phyloP scores from a whole-genome alignment of 2,113 vertebrate genomes.

The Enhydra lutris region DNA sequence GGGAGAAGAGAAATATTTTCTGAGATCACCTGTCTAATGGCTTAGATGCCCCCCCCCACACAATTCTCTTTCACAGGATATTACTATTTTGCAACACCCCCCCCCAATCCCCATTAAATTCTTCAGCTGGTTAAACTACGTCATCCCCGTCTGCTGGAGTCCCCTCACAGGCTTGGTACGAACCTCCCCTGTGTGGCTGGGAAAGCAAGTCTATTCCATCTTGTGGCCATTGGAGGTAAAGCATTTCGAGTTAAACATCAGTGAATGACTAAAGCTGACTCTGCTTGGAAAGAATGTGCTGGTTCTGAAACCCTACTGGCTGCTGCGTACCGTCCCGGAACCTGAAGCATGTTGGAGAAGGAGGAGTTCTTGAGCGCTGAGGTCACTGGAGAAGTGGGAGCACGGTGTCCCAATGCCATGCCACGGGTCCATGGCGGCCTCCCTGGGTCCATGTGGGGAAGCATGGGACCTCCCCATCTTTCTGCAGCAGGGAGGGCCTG shows the following conservation, averaged over 20 bases:
- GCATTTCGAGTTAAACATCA: not conserved
- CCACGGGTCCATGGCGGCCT: not conserved
- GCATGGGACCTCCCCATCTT: fast-evolving
- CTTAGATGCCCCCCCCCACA: not conserved
- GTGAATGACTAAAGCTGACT: conserved; percentile 62
- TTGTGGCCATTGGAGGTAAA: conserved; percentile 37
- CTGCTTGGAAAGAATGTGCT: conserved; percentile 75
- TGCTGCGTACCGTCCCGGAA: conserved; percentile 37
- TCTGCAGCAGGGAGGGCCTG: not conserved
- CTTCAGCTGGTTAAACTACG: not conserved
- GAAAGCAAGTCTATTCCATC: conserved; percentile 55
- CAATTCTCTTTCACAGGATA: not conserved
- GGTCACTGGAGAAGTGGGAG: conserved; percentile 33
- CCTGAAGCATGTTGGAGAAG: conserved; percentile 20
- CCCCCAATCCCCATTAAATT: not conserved
- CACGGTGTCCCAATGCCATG: not conserved
- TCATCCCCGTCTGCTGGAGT: conserved; percentile 2
- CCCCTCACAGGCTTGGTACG: not conserved
- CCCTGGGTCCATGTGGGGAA: not conserved
- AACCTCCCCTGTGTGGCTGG: not conserved
- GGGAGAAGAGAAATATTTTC: not conserved
- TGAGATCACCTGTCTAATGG: not conserved
- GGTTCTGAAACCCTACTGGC: conserved; percentile 64
- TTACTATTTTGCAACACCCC: not conserved
- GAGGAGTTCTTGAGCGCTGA: conserved; percentile 60